phyloP scores from a whole-genome alignment of 2,888 invertebrate species.

The Augochlorella aurata region DNA sequence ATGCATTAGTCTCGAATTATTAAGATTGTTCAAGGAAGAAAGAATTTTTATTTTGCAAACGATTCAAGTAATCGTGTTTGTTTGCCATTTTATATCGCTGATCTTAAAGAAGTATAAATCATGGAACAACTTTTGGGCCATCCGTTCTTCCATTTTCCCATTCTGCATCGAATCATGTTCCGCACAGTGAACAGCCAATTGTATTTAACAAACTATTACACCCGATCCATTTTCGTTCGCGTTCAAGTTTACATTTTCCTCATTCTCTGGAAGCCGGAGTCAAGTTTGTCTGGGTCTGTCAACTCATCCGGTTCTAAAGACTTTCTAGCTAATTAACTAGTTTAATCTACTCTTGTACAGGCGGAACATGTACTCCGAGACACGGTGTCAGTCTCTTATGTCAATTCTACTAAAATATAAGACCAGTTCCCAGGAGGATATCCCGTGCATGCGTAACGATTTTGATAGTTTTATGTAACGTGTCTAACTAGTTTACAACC shows the following conservation, averaged over 20 bases:
- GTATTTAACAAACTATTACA: not conserved
- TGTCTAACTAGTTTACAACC: not conserved
- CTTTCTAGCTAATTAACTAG: slow-evolving; percentile 11
- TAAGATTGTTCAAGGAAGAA: no score
- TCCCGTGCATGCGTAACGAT: not conserved
- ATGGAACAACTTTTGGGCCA: not conserved
- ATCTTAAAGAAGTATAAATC: no score
- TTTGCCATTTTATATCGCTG: no score
- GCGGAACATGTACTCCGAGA: not conserved
- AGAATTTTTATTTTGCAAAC: no score
- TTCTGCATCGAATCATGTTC: not conserved
- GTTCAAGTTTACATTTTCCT: not conserved
- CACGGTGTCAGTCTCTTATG: not conserved
- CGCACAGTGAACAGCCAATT: not conserved
- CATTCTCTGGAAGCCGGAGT: not conserved
- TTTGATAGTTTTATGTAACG: slow-evolving; percentile 18
- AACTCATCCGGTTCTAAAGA: not conserved
- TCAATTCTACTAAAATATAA: slow-evolving; percentile 25
- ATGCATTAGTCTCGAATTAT: no score
- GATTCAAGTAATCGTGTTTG: no score
- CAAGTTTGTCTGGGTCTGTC: slow-evolving; percentile 1
- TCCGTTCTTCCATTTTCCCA: not conserved
- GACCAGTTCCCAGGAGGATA: not conserved
- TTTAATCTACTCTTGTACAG: slow-evolving; percentile 7
- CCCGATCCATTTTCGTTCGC: not conserved